Base-by-base conservation (phyloP, 2,888 invertebrate genomes). In the Muscina levida region DNA sequence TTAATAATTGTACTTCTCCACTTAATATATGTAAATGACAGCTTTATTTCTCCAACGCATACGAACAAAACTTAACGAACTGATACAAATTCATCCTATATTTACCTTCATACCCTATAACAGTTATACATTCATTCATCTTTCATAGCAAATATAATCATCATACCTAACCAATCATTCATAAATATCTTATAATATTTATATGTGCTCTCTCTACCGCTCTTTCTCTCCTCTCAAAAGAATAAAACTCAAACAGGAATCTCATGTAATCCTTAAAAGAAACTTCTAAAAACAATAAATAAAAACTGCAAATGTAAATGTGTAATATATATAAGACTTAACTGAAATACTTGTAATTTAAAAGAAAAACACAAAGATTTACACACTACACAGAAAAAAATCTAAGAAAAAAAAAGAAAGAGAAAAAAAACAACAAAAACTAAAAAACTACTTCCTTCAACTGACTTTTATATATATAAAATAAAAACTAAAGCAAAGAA, bases 391-490 rank as follows among this genome's bases (percentile, higher is more conserved):
- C 46, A 17, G 10, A 53, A 53, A n/a, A 53, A 62, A 53, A 2
- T 62, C 11, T 17, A 62, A 42, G 31, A 2, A 56, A 26, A 26
- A 59, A 66, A 57, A 5, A 31, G 31, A n/a, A n/a, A n/a, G n/a
- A 39, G 31, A 78, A 62, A 42, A 59, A 57, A 68, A 59, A 46
- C 57, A 57, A 31, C n/a, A 67, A 59, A 81, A 79, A 37, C 51
- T 73, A 76, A 72, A 73, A 73, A 77, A 79, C 76, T 46, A 76
- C 79, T 80, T 81, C 78, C 82, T 81, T 72, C 42, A 76, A 78
- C 77, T 71, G 67, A 81, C 77, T 75, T 78, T 80, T 78, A 77
- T 74, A 77, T 73, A 62, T 62, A 39, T 37, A 73, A 66, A 70
- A 68, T 42, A 22, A 59, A 48, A 74, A 65, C 46, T 26, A 15